phyloP scores from a whole-genome alignment of 1,140 invertebrate species.

The Augochlora pura region DNA sequence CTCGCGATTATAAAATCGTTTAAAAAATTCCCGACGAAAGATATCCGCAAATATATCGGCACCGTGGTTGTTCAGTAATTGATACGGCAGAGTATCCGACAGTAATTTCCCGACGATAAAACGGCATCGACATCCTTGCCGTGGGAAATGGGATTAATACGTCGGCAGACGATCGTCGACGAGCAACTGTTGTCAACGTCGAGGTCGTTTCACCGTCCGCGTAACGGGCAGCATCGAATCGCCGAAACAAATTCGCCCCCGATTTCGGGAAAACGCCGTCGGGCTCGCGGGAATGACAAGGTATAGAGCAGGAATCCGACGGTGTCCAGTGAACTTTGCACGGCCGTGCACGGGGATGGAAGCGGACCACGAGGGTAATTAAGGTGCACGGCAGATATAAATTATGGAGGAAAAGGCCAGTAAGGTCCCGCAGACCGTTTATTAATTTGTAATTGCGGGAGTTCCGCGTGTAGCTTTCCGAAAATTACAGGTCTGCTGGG shows the following conservation, averaged over 20 bases:
- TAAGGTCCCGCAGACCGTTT: slow-evolving; percentile 61
- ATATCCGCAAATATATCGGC: too few species aligned
- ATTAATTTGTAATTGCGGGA: slow-evolving; percentile 71
- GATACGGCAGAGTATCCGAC: too few species aligned
- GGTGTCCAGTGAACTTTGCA: slow-evolving; percentile 45
- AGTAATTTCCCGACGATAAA: not conserved
- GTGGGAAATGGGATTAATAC: not conserved
- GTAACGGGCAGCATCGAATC: not conserved
- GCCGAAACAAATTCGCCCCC: not conserved
- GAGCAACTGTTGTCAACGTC: not conserved
- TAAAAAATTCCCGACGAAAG: too few species aligned
- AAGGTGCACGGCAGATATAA: slow-evolving; percentile 62
- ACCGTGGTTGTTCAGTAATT: too few species aligned
- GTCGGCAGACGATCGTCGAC: not conserved
- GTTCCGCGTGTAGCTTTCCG: slow-evolving; percentile 58
- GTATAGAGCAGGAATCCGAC: not conserved
- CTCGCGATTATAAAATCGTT: too few species aligned
- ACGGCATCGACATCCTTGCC: too few species aligned
- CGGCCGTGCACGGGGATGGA: slow-evolving; percentile 5
- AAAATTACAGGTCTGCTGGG: slow-evolving; percentile 66
- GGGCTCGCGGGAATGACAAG: not conserved
- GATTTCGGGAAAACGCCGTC: not conserved
- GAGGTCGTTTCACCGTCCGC: not conserved
- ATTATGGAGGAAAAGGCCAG: slow-evolving; percentile 60
- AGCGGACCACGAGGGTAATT: slow-evolving; percentile 57